Base-by-base conservation (phyloP, 2,797 vertebrate species). In the Atherinosoma microstoma region DNA sequence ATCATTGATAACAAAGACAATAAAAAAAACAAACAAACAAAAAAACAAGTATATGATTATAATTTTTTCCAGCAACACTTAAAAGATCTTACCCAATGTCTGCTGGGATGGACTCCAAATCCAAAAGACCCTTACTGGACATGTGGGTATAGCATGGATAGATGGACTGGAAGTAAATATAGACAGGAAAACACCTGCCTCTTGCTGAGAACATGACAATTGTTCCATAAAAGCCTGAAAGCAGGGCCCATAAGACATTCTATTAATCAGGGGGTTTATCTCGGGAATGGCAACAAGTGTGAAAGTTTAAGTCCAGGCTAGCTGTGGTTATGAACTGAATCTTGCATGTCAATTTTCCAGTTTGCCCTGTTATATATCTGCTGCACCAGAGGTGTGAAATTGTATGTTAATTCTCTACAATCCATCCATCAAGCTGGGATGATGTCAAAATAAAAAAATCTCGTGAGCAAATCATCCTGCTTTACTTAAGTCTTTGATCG, bases 31-130 rank as follows among this genome's bases (percentile, higher is more conserved):
- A 20, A 65, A 20, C 60, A 69, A 18, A 59, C n/a, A 64, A 47
- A 59, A 78, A 78, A 78, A 80, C 24, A 58, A 80, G 63, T 4
- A 47, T 4, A 7, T 30, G 5, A 60, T 3, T 64, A 38, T 47
- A 2, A 47, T 24, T 22, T 11, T 22, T 51, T 13, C 2, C 13
- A 51, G 24, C 12, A 54, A 15, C 12, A 54, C 6, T 54, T 49
- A 49, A 49, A 47, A 47, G 45, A 49, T 9, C 47, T 22, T 49
- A 49, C 8, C 45, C 45, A 45, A 8, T 62, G 20, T 18, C 38
- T 22, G 15, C 58, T 54, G 58, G 34, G 32, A 70, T 61, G 38
- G 60, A 24, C 24, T 30, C 34, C 34, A 53, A 13, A 18, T 24
- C 45, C n/a, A 7, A 3, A 36, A 35, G 30, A 18, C 13, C 34